Evolutionary conservation across 2,113 vertebrate genomes (phyloP).

Genomic region (Casuarius casuarius): DNA sequence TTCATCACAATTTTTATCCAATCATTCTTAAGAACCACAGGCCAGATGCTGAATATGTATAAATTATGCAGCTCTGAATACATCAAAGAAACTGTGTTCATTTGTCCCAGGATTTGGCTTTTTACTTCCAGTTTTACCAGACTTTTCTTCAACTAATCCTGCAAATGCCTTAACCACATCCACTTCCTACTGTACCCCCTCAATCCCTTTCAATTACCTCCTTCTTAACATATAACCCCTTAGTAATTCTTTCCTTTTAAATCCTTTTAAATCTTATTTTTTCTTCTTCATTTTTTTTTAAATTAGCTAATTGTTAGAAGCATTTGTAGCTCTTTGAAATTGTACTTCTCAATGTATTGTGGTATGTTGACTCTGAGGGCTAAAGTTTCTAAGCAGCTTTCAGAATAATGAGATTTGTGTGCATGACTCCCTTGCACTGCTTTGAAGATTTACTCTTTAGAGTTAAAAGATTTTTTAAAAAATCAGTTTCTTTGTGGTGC

Average conservation of each 20-base stretch:
- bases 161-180: conserved; percentile 32
- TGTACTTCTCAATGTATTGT: conserved; percentile 31
- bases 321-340: conserved; percentile 43
- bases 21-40: neutral
- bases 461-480: neutral
- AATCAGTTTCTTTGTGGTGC: conserved; percentile 26
- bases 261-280: conserved; percentile 49
- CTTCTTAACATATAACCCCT: conserved; percentile 52
- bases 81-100: conserved; percentile 5
- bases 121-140: conserved; percentile 32
- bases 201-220: conserved; percentile 51
- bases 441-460: conserved; percentile 51
- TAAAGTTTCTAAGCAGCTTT: conserved; percentile 69
- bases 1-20: neutral
- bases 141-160: conserved; percentile 43
- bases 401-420: conserved; percentile 67
- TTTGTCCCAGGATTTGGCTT: conserved; percentile 18
- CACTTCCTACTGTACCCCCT: conserved; percentile 27
- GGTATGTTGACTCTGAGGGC: conserved; percentile 63
- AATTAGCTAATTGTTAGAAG: conserved; percentile 51
- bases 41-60: neutral
- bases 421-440: conserved; percentile 40
- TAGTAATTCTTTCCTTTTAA: conserved; percentile 60
- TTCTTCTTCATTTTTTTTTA: accelerated
- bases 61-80: neutral